Base-by-base conservation (phyloP, 35 echinoderm and acorn worm genomes). In the Anneissia japonica region DNA sequence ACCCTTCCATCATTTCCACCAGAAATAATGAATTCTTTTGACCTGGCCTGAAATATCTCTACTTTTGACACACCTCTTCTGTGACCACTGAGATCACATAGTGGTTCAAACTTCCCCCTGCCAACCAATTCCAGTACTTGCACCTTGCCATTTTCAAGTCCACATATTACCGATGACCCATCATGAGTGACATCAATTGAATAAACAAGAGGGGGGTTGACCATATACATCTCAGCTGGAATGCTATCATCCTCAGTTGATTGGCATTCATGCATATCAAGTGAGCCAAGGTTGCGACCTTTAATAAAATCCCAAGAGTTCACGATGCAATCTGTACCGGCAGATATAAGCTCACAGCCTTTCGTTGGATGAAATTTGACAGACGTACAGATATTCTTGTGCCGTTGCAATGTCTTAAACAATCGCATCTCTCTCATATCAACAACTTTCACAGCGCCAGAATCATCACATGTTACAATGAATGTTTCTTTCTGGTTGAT, bases 1-100 rank as follows among this genome's bases (percentile, higher is more conserved):
- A 90, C 33, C 51, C 56, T 90, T 32, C 88, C 81, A 55, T 90
- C 88, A 72, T 90, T 90, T 23, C 88, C 88, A 28, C 81, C 88
- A 30, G 88, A 84, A 36, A 90, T 32, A 0, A 90, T 30, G 0
- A 38, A 35, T 76, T 90, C 82, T 34, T 74, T 41, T 32, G 21
- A 35, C 75, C 31, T n/a, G 0, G 28, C 30, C 39, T 41, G 73
- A 30, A 30, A n/a, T 12, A 79, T 34, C 4, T 76, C 37, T 13
- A 87, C 23, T 84, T 90, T 81, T 0, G 88, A 84, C 35, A 90
- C 88, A 51, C 88, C 88, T 37, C 46, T 72, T 35, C 74, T 90
- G 74, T 90, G 88, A 12, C 81, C 88, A 0, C 26, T 76, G 28
- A 90, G 51, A 35, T 21, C 45, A 34, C 19, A 13, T 12, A 76